A percentile compares a stretch with the other conserved stretches of the same genome.
phyloP scores from a whole-genome alignment of 2,113 vertebrate genomes.

The Pimephales promelas region DNA sequence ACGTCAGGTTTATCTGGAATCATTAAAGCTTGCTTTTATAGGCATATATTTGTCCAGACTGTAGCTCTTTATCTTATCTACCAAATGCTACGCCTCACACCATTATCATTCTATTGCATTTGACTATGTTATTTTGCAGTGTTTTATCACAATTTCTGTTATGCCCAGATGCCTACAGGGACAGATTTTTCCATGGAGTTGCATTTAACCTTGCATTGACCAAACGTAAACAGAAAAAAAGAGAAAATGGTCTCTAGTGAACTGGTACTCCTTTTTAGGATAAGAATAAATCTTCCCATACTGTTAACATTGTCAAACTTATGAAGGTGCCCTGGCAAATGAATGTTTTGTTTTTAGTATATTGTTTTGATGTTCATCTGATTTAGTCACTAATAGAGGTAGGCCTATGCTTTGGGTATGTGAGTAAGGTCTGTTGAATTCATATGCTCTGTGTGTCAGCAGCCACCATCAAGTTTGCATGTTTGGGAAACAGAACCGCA shows the following conservation, averaged over 20 bases:
- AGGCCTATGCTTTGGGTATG: constrained; percentile 3
- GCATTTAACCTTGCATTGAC: constrained; percentile 12
- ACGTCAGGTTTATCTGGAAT: constrained; percentile 47
- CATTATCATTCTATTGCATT: constrained; percentile 43
- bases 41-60: constrained; percentile 44
- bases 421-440: constrained; percentile 10
- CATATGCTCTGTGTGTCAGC: background rate
- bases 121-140: constrained; percentile 46
- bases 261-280: background rate
- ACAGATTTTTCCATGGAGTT: constrained; percentile 17
- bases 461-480: constrained; percentile 17
- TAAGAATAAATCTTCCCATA: constrained; percentile 1
- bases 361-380: constrained; percentile 5
- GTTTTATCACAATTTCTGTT: constrained; percentile 34
- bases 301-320: background rate
- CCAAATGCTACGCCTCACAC: constrained; percentile 25
- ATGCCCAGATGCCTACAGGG: constrained; percentile 12
- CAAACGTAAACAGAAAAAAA: background rate
- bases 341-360: background rate
- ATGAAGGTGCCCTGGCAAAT: background rate
- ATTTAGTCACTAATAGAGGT: background rate
- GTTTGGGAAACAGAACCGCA: constrained; percentile 11
- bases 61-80: constrained; percentile 48
- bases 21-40: constrained; percentile 49
- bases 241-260: background rate